Base-by-base conservation (phyloP, 2,113 vertebrate species). In the Terrapene triunguis region DNA sequence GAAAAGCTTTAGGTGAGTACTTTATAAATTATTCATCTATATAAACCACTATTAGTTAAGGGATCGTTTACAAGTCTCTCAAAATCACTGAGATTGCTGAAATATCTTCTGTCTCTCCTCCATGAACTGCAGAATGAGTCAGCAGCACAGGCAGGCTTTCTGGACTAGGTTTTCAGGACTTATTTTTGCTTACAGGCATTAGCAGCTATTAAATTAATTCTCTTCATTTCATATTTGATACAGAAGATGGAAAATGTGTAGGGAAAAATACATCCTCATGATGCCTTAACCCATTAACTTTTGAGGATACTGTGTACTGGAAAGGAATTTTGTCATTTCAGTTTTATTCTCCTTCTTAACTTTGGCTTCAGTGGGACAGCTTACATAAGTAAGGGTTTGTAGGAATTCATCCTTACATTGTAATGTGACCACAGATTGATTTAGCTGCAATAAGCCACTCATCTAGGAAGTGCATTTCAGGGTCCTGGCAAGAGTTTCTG, bases 131-230 rank as follows among this genome's bases (percentile, higher is more conserved):
- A 96, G 76, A 96, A 83, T 94, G 74, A 97, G 84, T 97, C 97
- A 98, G 95, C 93, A 96, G 89, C 51, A 47, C 72, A 93, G 91
- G 78, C 85, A 96, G 85, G 74, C 35, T 92, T 89, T 85, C 5
- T 78, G 80, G 57, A 69, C 21, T 89, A 79, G 44, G 27, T 38
- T 80, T 94, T 78, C 57, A 95, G 92, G 84, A 51, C 87, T 88
- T 92, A 82, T 80, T 96, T 97, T 95, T 93, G 19, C 94, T 97
- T 94, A 88, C 89, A 98, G 92, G 96, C 96, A 97, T 98, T 97
- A 98, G 72, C 69, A 96, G 87, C 93, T 95, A 97, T 95, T 97
- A 98, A 96, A 97, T 95, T 94, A 97, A 96, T 97, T 97, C 48
- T 96, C 69, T 94, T 97, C 82, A 87, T 96, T 98, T 97, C 94